These are phyloP conservation scores for Magallana gigas DNA, from an alignment of 1,140 invertebrate species.

Conservation along the genomic window DNA sequence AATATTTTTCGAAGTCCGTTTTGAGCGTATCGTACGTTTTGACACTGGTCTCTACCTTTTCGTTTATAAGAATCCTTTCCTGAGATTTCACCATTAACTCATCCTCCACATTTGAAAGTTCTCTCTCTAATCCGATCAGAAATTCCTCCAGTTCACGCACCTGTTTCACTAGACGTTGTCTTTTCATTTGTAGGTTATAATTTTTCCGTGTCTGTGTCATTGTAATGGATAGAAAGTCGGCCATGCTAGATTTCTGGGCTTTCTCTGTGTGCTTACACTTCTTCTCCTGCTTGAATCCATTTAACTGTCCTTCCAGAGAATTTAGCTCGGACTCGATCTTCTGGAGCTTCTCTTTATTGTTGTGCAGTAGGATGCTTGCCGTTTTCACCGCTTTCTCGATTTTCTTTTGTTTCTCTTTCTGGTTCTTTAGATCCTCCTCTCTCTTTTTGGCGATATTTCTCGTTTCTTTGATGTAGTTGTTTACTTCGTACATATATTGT, in stretches of 20 bases:
- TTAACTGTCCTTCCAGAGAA: conserved; percentile 69
- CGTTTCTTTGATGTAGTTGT: conserved; percentile 72
- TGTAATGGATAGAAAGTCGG: conserved; percentile 76
- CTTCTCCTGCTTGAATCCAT: conserved; percentile 64
- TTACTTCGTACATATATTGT: conserved; percentile 75
- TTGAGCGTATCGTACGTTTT: conserved; percentile 71
- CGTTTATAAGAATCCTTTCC: conserved; percentile 67
- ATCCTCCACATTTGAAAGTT: conserved; percentile 68
- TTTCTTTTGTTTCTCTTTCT: conserved; percentile 74
- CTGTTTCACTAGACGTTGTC: conserved; percentile 71
- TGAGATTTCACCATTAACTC: conserved; percentile 71
- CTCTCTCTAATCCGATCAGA: conserved; percentile 69
- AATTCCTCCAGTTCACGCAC: conserved; percentile 71
- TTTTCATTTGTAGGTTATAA: conserved; percentile 75
- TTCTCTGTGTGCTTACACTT: conserved; percentile 67
- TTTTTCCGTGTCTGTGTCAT: conserved; percentile 75
- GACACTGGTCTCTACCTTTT: conserved; percentile 70
- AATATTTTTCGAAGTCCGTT: conserved; percentile 71
- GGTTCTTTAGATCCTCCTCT: conserved; percentile 69
- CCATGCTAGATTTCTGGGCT: conserved; percentile 76
- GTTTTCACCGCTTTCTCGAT: conserved; percentile 71
- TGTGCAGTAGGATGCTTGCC: conserved; percentile 70
- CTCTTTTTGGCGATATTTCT: conserved; percentile 67
- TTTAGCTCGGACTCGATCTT: conserved; percentile 74
- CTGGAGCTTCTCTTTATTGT: conserved; percentile 74